Evolutionary conservation across 2,888 invertebrate species (phyloP).

Genomic region (Tanypteryx hageni): DNA sequence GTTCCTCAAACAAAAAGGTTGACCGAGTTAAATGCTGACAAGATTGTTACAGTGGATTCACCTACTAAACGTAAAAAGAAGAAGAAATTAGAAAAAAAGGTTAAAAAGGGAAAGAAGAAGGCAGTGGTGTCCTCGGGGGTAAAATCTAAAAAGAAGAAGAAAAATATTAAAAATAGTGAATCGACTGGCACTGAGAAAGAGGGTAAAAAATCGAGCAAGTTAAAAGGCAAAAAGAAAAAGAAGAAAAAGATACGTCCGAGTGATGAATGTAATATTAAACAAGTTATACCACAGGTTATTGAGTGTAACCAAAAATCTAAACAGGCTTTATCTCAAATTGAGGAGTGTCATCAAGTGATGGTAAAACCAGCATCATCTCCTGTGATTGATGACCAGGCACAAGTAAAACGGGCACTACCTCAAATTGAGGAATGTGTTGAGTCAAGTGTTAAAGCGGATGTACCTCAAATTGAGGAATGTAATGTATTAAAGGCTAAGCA

Average conservation of each 20-base stretch:
- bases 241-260: background rate
- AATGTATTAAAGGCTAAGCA: background rate
- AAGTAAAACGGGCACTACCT: background rate
- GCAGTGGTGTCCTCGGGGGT: background rate
- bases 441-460: background rate
- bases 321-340: background rate
- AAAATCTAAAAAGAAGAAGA: conserved; percentile 47
- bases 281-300: background rate
- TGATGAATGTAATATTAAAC: background rate
- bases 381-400: background rate
- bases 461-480: background rate
- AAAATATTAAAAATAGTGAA: background rate
- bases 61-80: background rate
- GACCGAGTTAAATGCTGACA: conserved; percentile 2
- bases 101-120: conserved; percentile 25
- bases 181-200: background rate
- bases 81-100: conserved; percentile 14
- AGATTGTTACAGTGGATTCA: background rate
- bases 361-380: background rate
- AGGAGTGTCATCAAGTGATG: background rate
- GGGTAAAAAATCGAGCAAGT: conserved; percentile 31
- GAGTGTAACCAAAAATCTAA: background rate
- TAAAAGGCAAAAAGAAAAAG: conserved; percentile 60
- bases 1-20: background rate
- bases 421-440: background rate